Conservation (phyloP, 2,888 invertebrate genomes). For the Myopa testacea region DNA sequence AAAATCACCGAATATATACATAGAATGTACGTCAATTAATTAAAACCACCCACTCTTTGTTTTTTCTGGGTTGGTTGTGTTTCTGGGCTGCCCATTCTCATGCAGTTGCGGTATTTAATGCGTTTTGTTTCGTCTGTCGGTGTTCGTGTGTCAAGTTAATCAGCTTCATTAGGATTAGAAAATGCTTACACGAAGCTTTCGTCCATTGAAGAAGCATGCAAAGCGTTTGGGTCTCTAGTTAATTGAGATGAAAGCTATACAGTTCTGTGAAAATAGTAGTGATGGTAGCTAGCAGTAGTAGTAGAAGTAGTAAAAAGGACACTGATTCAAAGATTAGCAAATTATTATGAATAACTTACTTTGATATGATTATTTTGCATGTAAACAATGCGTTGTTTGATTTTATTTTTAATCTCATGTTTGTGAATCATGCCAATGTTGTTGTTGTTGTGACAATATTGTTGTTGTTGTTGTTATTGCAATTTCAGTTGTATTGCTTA, state of each 20-base stretch:
- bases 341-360: no score
- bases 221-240: no score
- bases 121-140: no score
- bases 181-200: background rate
- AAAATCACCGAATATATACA: no score
- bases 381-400: background rate
- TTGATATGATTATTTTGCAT: no score
- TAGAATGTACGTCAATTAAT: constrained; percentile 8
- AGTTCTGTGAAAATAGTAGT: no score
- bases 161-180: background rate
- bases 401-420: background rate
- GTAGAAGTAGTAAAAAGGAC: no score
- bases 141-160: background rate
- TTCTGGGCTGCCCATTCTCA: background rate
- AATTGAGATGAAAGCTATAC: no score
- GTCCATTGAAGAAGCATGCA: no score
- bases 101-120: background rate
- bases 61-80: no score
- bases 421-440: constrained; percentile 11
- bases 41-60: constrained; percentile 11
- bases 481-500: background rate
- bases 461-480: background rate
- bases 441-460: background rate
- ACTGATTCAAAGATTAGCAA: no score
- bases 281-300: no score